phyloP scores from a whole-genome alignment of 2,888 invertebrate species.

The Heliconius ismenius region DNA sequence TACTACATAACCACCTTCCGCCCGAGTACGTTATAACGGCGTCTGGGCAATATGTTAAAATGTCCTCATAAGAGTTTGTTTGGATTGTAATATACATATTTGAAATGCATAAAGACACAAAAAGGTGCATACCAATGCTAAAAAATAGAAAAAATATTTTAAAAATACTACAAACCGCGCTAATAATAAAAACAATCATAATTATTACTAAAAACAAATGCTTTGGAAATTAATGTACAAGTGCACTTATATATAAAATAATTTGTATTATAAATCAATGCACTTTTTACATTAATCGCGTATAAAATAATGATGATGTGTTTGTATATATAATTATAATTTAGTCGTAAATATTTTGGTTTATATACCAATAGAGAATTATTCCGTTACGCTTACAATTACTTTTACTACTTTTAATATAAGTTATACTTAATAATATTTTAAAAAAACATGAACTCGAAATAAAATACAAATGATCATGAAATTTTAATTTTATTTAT shows the following conservation, averaged over 20 bases:
- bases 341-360: not conserved
- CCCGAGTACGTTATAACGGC: slow-evolving; percentile 45
- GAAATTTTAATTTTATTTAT: not conserved
- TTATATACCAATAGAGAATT: not conserved
- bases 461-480: not conserved
- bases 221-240: not conserved
- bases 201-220: not conserved
- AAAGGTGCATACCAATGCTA: not conserved
- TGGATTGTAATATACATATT: not conserved
- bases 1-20: slow-evolving; percentile 48
- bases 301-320: not conserved
- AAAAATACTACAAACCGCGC: not conserved
- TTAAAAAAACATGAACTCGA: not conserved
- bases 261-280: not conserved
- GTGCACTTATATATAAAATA: not conserved
- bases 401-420: not conserved
- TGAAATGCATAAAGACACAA: not conserved
- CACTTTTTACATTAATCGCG: not conserved
- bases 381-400: not conserved
- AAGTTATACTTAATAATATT: not conserved
- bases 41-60: slow-evolving; percentile 32
- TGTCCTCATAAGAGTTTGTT: slow-evolving; percentile 32
- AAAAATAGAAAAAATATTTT: not conserved
- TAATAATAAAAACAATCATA: not conserved
- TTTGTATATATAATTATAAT: not conserved